Percentiles rank a stretch among this genome's conserved stretches.
These are phyloP conservation scores for Astyanax mexicanus DNA, from an alignment of 2,797 vertebrate genomes.

Conservation along the genomic window DNA sequence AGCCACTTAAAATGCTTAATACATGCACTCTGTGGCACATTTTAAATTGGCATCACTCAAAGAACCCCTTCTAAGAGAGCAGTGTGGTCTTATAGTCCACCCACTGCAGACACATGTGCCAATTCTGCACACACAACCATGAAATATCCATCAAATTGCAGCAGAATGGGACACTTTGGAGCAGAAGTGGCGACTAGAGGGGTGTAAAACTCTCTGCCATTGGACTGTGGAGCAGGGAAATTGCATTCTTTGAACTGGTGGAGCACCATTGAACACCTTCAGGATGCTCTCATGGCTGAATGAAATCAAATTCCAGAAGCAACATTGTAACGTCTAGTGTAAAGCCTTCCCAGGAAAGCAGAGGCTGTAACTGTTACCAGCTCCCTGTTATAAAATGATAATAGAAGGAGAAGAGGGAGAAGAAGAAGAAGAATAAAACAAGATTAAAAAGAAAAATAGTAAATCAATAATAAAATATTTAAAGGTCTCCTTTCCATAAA, in stretches of 20 bases:
- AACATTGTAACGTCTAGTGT: neutral
- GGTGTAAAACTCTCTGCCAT: neutral
- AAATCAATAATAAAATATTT: too few relatives aligned
- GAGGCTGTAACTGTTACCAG: neutral
- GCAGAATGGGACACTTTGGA: neutral
- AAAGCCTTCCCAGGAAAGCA: neutral
- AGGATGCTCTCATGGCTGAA: slow-evolving; percentile 3
- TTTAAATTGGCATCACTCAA: too few relatives aligned
- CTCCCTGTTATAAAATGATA: neutral
- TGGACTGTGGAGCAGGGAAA: neutral
- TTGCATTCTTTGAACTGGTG: neutral
- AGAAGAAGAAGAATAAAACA: neutral
- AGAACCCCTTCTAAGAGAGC: too few relatives aligned
- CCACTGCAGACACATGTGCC: neutral
- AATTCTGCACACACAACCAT: neutral
- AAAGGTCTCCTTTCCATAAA: too few relatives aligned
- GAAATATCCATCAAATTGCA: neutral
- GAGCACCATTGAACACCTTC: neutral
- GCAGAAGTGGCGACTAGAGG: neutral
- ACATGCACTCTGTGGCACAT: too few relatives aligned
- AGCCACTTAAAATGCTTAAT: neutral
- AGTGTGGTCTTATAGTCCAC: neutral
- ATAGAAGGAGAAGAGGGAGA: neutral
- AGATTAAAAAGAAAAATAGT: too few relatives aligned
- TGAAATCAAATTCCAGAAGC: neutral